Conservation (phyloP, 2,113 vertebrate species). For the Felis catus region F.catus_Fca126_mat1.0 CM031423.1:2333001-2333500, state of each 20-base stretch:
- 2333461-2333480: not conserved
- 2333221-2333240: conserved; percentile 85
- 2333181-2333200: conserved; percentile 72
- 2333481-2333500: fast-evolving
- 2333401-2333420: conserved; percentile 1
- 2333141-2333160: conserved; percentile 71
- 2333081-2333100: conserved; percentile 65
- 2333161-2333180: conserved; percentile 82
- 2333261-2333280: conserved; percentile 49
- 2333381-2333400: conserved; percentile 70
- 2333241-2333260: conserved; percentile 77
- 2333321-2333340: conserved; percentile 72
- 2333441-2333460: not conserved
- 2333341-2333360: conserved; percentile 74
- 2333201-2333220: conserved; percentile 75
- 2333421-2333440: not conserved
- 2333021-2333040: not conserved
- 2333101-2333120: conserved; percentile 70
- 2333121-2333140: conserved; percentile 79
- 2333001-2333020: not conserved
- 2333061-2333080: not conserved
- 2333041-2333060: not conserved
- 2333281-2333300: conserved; percentile 66
- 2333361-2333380: conserved; percentile 57
- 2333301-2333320: conserved; percentile 55